Conservation (phyloP, 2,888 invertebrate species). For the Eumerus sabulonum region DNA sequence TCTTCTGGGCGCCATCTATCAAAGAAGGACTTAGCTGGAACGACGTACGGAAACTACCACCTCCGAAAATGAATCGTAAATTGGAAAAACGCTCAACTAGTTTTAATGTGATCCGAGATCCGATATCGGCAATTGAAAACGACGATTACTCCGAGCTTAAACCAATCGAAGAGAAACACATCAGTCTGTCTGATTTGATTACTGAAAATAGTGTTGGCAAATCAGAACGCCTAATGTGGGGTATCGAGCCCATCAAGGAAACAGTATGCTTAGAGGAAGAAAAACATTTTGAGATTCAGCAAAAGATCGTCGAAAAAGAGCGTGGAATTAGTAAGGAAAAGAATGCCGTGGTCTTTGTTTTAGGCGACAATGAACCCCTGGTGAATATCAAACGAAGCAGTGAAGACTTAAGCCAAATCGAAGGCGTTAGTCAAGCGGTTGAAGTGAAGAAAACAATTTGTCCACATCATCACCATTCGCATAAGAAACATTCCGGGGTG, state of each 20-base stretch:
- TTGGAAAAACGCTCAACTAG: conserved; percentile 73
- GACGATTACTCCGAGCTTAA: conserved; percentile 53
- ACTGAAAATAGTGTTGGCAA: conserved; percentile 78
- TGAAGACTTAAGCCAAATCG: conserved; percentile 74
- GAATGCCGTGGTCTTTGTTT: conserved; percentile 83
- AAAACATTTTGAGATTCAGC: conserved; percentile 57
- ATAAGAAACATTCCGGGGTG: conserved; percentile 84
- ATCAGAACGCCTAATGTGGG: conserved; percentile 77
- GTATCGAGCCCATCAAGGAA: conserved; percentile 77
- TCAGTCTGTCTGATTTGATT: conserved; percentile 77
- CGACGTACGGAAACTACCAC: conserved; percentile 73
- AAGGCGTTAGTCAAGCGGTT: conserved; percentile 8
- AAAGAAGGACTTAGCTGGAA: conserved; percentile 76
- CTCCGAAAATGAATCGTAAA: conserved; percentile 72
- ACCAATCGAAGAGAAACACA: conserved; percentile 70
- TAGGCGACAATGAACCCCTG: conserved; percentile 86
- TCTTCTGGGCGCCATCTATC: conserved; percentile 75
- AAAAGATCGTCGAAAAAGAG: conserved; percentile 40
- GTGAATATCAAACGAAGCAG: conserved; percentile 82
- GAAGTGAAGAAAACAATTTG: conserved; percentile 71
- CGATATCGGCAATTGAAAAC: neutral
- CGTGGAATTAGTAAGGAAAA: conserved; percentile 64
- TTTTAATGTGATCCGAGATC: conserved; percentile 37
- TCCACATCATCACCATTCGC: conserved; percentile 74
- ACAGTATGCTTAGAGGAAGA: conserved; percentile 76